Evolutionary conservation across 2,113 vertebrate genomes (phyloP).

Genomic region (Xiphorhynchus elegans): DNA sequence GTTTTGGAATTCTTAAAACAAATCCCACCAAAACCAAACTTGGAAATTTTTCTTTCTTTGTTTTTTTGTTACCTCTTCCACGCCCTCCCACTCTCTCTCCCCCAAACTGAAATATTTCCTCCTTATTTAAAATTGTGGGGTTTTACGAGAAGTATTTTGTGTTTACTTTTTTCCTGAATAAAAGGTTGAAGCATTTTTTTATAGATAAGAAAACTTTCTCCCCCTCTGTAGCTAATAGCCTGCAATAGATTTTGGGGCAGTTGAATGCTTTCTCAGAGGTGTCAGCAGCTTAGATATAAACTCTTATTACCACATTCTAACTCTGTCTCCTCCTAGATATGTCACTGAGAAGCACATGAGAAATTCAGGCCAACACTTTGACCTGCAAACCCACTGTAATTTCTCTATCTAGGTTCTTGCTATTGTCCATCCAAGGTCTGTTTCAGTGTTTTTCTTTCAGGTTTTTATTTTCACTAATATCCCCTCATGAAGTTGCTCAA

Average conservation of each 20-base stretch:
- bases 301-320: not conserved
- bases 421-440: not conserved
- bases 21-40: no score
- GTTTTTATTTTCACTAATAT: not conserved
- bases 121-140: not conserved
- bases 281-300: not conserved
- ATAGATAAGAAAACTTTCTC: not conserved
- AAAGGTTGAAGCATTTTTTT: not conserved
- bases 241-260: not conserved
- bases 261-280: not conserved
- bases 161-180: not conserved
- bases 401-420: not conserved
- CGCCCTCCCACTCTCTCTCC: fast-evolving
- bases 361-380: not conserved
- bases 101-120: not conserved
- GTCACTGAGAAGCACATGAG: not conserved
- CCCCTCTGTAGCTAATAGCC: not conserved
- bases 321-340: not conserved
- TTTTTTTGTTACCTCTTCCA: no score
- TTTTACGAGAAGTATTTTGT: not conserved
- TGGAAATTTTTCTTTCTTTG: no score
- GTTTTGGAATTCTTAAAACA: no score
- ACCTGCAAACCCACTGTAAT: not conserved
- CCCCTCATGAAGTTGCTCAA: not conserved
- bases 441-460: not conserved